These are phyloP conservation scores for Planococcus citri DNA, from an alignment of 1,140 invertebrate species.

Conservation along the genomic window DNA sequence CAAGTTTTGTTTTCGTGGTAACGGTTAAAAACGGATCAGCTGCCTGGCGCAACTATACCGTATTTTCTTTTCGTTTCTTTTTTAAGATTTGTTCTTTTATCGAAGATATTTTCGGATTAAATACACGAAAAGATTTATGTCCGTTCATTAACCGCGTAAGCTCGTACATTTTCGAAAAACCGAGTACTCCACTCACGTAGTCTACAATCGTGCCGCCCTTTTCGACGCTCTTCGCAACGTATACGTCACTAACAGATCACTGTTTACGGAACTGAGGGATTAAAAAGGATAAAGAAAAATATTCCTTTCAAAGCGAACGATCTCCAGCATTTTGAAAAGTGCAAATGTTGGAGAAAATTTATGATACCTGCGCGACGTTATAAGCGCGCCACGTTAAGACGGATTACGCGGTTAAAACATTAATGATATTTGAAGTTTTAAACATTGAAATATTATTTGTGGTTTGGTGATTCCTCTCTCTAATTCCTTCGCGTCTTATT, in stretches of 20 bases:
- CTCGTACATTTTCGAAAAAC: slow-evolving; percentile 8
- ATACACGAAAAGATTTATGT: slow-evolving; percentile 18
- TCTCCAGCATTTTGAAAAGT: slow-evolving; percentile 8
- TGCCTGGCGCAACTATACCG: background rate
- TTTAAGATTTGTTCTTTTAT: slow-evolving; percentile 13
- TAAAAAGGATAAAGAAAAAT: slow-evolving; percentile 19
- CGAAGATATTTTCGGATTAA: slow-evolving; percentile 19
- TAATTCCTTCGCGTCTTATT: background rate
- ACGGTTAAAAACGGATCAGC: slow-evolving; percentile 6
- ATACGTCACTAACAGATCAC: slow-evolving; percentile 14
- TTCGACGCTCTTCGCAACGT: background rate
- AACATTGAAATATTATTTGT: slow-evolving; percentile 13
- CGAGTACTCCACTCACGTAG: background rate
- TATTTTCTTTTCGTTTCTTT: slow-evolving; percentile 14
- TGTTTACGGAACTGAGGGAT: slow-evolving; percentile 15
- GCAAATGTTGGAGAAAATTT: slow-evolving; percentile 14
- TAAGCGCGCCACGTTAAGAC: background rate
- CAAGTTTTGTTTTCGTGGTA: background rate
- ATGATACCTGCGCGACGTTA: background rate
- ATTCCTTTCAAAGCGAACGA: background rate
- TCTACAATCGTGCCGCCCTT: background rate
- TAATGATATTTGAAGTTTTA: slow-evolving; percentile 13
- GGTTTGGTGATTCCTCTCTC: background rate
- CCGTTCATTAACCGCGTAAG: slow-evolving; percentile 12
- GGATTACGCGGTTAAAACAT: slow-evolving; percentile 17